Base-by-base conservation (phyloP, 2,797 vertebrate genomes). In the Macropodus opercularis region DNA sequence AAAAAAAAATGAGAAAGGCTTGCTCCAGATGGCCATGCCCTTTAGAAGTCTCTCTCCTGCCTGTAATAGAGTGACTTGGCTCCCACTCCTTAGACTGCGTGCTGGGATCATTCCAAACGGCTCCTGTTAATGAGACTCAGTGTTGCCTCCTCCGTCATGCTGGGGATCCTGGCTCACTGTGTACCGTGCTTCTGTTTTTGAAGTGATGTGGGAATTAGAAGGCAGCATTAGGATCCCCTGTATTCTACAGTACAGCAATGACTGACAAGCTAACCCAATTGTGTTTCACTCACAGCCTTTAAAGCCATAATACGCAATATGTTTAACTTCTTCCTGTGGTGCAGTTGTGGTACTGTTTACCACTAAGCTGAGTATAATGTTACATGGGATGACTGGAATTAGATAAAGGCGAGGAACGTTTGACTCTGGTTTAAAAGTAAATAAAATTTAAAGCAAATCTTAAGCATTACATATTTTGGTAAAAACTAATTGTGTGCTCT, bases 51-150 rank as follows among this genome's bases (percentile, higher is more conserved):
- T 81, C 75, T 71, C 72, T 78, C 77, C 55, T 80, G 47, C 53
- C 67, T 62, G 67, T 84, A 85, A 86, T 86, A 63, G 79, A 89
- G 73, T 19, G 50, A 80, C 76, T 80, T 86, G 84, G 87, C 87
- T 84, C 70, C 36, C 57, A 77, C 77, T 89, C 89, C 84, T 88
- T 72, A 72, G 80, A 84, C 85, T 87, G 84, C 80, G 80, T 44
- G 24, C 74, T 79, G 79, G 87, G 81, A 85, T 90, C 72, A 60
- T 77, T 90, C 87, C 87, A 86, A 79, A 83, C 81, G 48, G 77
- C 84, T 71, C 76, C 81, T 83, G 85, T 85, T 93, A 92, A 92
- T 91, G 91, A 92, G 89, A 79, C 78, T 80, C 39, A 74, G 72
- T 77, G 81, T 84, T 85, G 77, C 84, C 75, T 86, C 64, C 79